Conservation (phyloP, 2,113 vertebrate genomes). For the Alouatta palliata region DNA sequence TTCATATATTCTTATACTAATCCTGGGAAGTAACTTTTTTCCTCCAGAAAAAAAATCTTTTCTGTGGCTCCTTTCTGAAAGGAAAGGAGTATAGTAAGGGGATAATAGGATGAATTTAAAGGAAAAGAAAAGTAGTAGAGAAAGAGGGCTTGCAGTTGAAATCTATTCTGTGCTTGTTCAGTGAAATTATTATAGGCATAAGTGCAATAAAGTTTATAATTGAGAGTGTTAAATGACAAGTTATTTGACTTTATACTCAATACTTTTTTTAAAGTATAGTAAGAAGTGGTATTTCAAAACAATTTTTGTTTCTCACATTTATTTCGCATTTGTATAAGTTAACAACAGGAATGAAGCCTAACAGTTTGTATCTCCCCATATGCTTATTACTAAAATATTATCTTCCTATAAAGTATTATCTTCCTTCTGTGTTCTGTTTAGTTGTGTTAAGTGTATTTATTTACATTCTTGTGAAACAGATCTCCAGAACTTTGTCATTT, state of each 20-base stretch:
- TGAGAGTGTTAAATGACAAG: constrained; percentile 70
- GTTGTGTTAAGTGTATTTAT: neutral
- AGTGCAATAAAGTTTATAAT: constrained; percentile 54
- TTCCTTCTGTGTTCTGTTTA: neutral
- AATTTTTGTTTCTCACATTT: constrained; percentile 61
- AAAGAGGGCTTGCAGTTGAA: constrained; percentile 39
- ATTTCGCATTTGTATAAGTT: constrained; percentile 61
- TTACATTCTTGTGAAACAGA: neutral
- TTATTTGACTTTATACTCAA: constrained; percentile 65
- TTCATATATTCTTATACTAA: neutral
- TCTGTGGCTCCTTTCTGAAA: neutral
- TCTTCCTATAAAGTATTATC: constrained; percentile 21
- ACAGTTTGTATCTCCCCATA: constrained; percentile 11
- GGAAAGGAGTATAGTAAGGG: neutral
- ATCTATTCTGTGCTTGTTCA: constrained; percentile 55
- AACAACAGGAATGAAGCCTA: constrained; percentile 28
- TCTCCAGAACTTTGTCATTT: neutral
- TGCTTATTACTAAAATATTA: constrained; percentile 5
- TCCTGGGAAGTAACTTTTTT: neutral
- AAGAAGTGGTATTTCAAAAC: constrained; percentile 65
- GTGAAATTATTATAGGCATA: constrained; percentile 62
- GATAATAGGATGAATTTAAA: neutral
- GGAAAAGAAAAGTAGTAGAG: neutral
- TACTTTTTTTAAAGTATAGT: constrained; percentile 65
- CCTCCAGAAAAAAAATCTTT: neutral